Conservation (phyloP, 2,113 vertebrate genomes). For the Salvelinus alpinus region DNA sequence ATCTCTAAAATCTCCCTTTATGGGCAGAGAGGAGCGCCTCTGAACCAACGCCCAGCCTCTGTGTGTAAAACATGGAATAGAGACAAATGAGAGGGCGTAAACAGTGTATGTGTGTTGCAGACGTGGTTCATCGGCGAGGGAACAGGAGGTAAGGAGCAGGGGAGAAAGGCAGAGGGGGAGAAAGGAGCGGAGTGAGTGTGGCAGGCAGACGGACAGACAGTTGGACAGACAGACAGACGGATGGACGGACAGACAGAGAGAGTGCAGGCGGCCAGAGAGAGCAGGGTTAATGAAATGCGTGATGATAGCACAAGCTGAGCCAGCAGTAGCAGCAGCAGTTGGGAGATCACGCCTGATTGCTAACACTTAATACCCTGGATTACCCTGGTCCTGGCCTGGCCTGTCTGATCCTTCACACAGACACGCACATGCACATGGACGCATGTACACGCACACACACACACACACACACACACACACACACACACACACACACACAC, state of each 20-base stretch:
- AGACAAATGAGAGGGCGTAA: too few relatives aligned
- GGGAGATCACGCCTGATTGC: conserved; percentile 45
- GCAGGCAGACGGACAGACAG: neutral
- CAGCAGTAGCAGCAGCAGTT: conserved; percentile 37
- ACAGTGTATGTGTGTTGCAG: too few relatives aligned
- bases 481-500: neutral
- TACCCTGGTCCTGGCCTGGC: conserved; percentile 25
- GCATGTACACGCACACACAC: neutral
- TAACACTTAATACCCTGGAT: conserved; percentile 48
- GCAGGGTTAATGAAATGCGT: conserved; percentile 36
- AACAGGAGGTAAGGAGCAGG: neutral
- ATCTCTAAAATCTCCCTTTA: conserved; percentile 3
- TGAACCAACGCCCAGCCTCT: neutral
- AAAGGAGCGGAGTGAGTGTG: neutral
- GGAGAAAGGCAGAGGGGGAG: neutral
- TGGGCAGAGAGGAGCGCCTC: neutral
- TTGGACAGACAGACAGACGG: neutral
- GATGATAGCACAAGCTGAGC: conserved; percentile 46
- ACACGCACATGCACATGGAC: neutral
- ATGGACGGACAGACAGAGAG: conserved; percentile 3
- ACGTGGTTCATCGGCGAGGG: too few relatives aligned
- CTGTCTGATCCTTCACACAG: conserved; percentile 6
- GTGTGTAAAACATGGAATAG: neutral
- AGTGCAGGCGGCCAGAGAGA: neutral
- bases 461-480: neutral